A percentile compares a stretch with the other conserved stretches of the same genome.
Conservation (phyloP, 2,888 invertebrate genomes). For the Conomelus anceps region DNA sequence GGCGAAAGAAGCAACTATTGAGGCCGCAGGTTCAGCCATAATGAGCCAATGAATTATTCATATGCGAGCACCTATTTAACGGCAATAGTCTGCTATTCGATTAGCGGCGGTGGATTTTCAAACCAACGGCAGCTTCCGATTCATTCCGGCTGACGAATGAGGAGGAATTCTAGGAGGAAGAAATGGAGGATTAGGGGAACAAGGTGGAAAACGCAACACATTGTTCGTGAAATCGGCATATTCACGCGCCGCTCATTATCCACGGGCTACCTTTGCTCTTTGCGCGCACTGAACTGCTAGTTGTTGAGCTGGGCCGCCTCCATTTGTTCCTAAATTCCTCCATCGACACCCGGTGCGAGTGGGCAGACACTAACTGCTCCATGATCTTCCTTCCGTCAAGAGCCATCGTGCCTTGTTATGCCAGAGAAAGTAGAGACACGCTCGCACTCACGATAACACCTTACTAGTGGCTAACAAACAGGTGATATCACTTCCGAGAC, state of each 20-base stretch:
- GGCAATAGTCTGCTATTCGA: not conserved
- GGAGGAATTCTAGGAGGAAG: not conserved
- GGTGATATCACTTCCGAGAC: not conserved
- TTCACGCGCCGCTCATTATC: not conserved
- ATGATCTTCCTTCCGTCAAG: not conserved
- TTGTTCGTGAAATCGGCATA: not conserved
- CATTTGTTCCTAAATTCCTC: not conserved
- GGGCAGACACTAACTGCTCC: not conserved
- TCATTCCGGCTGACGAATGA: not conserved
- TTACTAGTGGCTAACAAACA: not conserved
- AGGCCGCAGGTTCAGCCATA: not conserved
- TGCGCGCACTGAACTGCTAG: not conserved
- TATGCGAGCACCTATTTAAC: not conserved
- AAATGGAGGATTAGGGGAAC: not conserved
- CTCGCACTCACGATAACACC: not conserved
- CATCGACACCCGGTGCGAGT: not conserved
- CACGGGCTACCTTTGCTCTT: not conserved
- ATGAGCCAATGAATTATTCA: not conserved
- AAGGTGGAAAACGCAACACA: not conserved
- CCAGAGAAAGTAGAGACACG: not conserved
- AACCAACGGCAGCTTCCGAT: not conserved
- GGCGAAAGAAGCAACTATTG: not conserved
- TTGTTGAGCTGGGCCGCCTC: not conserved
- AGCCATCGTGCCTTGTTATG: not conserved
- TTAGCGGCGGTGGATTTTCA: not conserved